phyloP scores from a whole-genome alignment of 2,797 vertebrate genomes.

The Hyperoplus lanceolatus region DNA sequence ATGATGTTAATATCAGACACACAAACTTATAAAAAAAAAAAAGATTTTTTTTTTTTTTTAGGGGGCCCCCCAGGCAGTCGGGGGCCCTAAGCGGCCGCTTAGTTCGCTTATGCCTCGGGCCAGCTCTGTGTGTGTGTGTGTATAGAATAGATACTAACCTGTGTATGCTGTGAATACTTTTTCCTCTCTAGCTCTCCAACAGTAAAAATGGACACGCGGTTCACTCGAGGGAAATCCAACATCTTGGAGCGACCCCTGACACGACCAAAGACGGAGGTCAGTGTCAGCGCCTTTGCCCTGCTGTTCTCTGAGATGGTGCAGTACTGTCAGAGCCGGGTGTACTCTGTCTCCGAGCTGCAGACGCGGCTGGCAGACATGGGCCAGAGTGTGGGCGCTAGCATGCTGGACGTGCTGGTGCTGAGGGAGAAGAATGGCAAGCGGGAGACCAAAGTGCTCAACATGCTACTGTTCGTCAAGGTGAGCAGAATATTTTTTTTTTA shows the following conservation, averaged over 20 bases:
- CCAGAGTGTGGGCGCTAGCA: slow-evolving; percentile 91
- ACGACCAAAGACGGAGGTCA: slow-evolving; percentile 91
- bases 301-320: slow-evolving; percentile 98
- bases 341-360: slow-evolving; percentile 95
- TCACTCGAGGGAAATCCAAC: slow-evolving; percentile 93
- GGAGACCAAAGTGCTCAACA: slow-evolving; percentile 94
- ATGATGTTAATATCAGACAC: too few relatives aligned
- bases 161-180: neutral
- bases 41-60: too few relatives aligned
- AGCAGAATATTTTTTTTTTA: neutral
- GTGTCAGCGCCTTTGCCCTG: slow-evolving; percentile 92
- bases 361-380: slow-evolving; percentile 92
- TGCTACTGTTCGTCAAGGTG: slow-evolving; percentile 94
- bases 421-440: slow-evolving; percentile 92
- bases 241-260: slow-evolving; percentile 91
- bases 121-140: neutral
- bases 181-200: neutral
- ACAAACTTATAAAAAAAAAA: too few relatives aligned
- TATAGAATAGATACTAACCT: neutral
- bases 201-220: slow-evolving; percentile 90
- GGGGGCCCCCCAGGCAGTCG: too few relatives aligned
- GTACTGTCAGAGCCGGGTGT: slow-evolving; percentile 96
- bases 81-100: too few relatives aligned
- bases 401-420: slow-evolving; percentile 92
- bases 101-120: too few relatives aligned